Base-by-base conservation (phyloP, 2,797 vertebrate species). In the Acanthiza pusilla region DNA sequence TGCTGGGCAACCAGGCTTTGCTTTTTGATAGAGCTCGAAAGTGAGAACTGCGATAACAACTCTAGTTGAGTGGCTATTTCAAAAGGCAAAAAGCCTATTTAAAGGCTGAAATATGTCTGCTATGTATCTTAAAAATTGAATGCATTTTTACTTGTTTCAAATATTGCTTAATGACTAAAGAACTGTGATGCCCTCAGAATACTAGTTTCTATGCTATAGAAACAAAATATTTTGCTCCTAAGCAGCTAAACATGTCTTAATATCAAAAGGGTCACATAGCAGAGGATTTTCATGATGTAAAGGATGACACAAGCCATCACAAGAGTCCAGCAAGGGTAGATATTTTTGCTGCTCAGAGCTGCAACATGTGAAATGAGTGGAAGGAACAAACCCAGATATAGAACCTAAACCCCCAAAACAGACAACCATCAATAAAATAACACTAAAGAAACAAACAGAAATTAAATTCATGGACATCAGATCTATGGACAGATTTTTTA, bases 61-160 rank as follows among this genome's bases (percentile, higher is more conserved):
- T 95, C 42, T 1, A 61, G 63, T 57, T 8, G 1, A 95, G 73
- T 90, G 83, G 23, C 47, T 76, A 61, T 63, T 93, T 76, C 73
- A 91, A 88, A 89, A 86, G 38, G 42, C 21, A 93, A 85, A 88
- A 94, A 71, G 42, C 66, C 72, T 84, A 54, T 86, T 94, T 82
- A 74, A 93, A 92, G 67, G 43, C 42, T 90, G 65, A 96, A 94
- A 67, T 82, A 93, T 67, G 88, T 61, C 89, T 89, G 87, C 58
- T 91, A 79, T 78, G 91, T 48, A 81, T 76, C 70, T 94, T 75
- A 78, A 81, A 94, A 88, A 60, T 1, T 48, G 58, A 89, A 83
- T 36, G 21, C 15, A 17, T 26, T 32, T 51, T 16, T 82, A 84
- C 58, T 89, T 80, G 27, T 88, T 93, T 80, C 50, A 91, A 68